A percentile compares a stretch with the other conserved stretches of the same genome.
Evolutionary conservation across 2,797 vertebrate species (phyloP).

Genomic region (Momotus momota): DNA sequence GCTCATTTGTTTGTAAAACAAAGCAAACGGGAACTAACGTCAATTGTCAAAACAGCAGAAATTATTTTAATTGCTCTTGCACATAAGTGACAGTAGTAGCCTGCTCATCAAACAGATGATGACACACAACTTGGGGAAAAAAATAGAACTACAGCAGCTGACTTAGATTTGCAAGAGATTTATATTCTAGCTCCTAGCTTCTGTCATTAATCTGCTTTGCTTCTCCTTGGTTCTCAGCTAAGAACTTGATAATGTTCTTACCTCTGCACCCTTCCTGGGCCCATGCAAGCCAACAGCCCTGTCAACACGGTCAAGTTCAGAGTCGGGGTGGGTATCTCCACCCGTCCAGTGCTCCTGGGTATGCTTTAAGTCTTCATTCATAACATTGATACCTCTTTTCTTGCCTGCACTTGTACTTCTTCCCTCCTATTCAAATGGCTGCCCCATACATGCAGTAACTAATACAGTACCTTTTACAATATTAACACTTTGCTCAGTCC

Average conservation of each 20-base stretch:
- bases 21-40: not conserved
- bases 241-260: not conserved
- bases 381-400: not conserved
- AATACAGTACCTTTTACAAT: not conserved
- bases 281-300: not conserved
- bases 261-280: accelerated
- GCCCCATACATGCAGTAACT: not conserved
- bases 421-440: not conserved
- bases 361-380: not conserved
- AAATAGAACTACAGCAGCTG: not conserved
- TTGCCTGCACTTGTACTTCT: not conserved
- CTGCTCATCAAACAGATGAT: not conserved
- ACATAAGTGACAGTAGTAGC: not conserved
- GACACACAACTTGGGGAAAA: not conserved
- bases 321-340: not conserved
- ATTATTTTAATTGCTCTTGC: slow-evolving; percentile 49
- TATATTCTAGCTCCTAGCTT: not conserved
- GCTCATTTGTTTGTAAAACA: slow-evolving; percentile 33
- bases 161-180: not conserved
- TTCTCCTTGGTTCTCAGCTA: not conserved
- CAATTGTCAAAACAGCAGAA: slow-evolving; percentile 31
- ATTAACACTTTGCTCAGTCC: not conserved
- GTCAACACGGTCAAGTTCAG: not conserved
- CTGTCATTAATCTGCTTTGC: not conserved
- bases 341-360: not conserved